Evolutionary conservation across 2,888 invertebrate genomes (phyloP), one percentile per base, ranked within the genome.

Genomic region (Drepanosiphum platanoidis): DNA sequence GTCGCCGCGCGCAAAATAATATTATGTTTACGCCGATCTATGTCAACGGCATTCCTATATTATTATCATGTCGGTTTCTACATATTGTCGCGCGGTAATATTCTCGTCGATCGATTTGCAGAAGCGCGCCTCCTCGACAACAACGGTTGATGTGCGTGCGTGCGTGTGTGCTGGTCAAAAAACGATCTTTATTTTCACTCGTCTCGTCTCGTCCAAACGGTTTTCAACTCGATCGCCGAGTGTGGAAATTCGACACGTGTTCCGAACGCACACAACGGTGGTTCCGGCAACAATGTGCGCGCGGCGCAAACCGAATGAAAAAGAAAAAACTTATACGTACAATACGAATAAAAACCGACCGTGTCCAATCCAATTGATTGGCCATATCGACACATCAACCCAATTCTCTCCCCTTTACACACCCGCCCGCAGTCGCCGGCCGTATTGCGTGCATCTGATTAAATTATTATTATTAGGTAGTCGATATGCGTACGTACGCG

Each of bases 331-430:
- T 9, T 30, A 36, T 32, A 66, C 2, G 8, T 27, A 27, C 8
- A 27, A 39, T 72, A 36, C 4, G 34, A 71, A 42, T 39, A 74
- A 52, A 74, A 58, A 74, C 64, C 46, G 34, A 39, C 71, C 84
- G 84, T 84, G 84, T 84, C 75, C 52, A 84, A 84, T 75, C 75
- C 68, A 52, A 68, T 36, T 36, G 84, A 84, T 75, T 75, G 84
- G 34, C 68, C 84, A 66, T 83, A 75, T 46, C 66, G 64, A 32
- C 42, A 52, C 34, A 74, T 74, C 64, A 42, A 34, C 32, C 46
- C 61, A 32, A 61, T 64, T 82, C 58, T 64, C 66, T 27, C 27
- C 3, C 74, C 32, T 30, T 22, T 27, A 11, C 9, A 27, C 52
- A 7, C 18, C 52, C 52, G 22, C 22, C 52, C 52, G 52, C 52